Base-by-base conservation (phyloP, 2,888 invertebrate species). In the Ommatoiulus sabulosus region DNA sequence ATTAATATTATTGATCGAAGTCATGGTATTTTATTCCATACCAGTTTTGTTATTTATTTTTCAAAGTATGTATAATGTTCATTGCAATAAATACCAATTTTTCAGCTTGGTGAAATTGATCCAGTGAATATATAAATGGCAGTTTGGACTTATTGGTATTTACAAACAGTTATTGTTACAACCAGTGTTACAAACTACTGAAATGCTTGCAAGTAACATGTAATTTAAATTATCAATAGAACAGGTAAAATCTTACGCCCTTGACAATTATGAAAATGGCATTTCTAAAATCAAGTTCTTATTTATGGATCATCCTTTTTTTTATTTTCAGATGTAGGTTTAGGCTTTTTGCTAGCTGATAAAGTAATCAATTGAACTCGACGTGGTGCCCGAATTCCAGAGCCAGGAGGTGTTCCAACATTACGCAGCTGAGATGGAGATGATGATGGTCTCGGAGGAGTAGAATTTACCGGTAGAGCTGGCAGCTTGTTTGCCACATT, bases 41-140 rank as follows among this genome's bases (percentile, higher is more conserved):
- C 85, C 44, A 85, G 20, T 85, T 85, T 85, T 85, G 85, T 85
- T 85, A 85, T 85, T 85, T 85, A 72, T 72, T 84, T 84, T 43
- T 84, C n/a, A 84, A 84, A 84, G 43, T 84, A 84, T 84, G 84
- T 84, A 84, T 24, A 84, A 84, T 84, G 84, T 84, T 84, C 84
- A 44, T 84, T 84, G 84, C 84, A 84, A 84, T 84, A 84, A 84
- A 84, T 84, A 84, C 84, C 44, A 63, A 17, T 84, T 84, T 84
- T 84, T 84, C 43, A 84, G 84, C 44, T 84, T 84, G 84, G 44
- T 15, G 20, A 44, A 57, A 57, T 17, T 17, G 12, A 46, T 10
- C 46, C 46, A 46, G 12, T 2, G 46, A 46, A 46, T 46, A 10
- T 46, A 10, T 12, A 46, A 46, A 46, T 12, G 7, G 12, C 7